Evolutionary conservation across 2,888 invertebrate genomes (phyloP).

Genomic region (Lydus trimaculatus): DNA sequence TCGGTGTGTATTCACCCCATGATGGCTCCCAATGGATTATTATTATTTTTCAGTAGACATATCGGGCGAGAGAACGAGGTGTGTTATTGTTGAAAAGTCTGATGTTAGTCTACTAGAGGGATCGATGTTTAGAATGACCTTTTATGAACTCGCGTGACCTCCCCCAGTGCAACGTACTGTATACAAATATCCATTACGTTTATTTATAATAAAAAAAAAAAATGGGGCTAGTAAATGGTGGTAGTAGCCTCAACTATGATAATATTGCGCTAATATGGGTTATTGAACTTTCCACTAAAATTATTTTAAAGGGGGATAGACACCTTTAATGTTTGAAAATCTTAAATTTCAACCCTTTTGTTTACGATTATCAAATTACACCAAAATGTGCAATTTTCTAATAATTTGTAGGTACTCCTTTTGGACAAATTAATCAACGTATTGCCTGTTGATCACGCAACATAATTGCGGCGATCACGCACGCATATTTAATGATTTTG

Average conservation of each 20-base stretch:
- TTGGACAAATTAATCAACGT: not conserved
- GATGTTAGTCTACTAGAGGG: conserved; percentile 22
- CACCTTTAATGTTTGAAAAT: too few species aligned
- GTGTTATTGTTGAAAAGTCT: conserved; percentile 4
- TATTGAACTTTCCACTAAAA: too few species aligned
- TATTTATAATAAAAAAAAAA: conserved; percentile 9
- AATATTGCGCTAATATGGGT: not conserved
- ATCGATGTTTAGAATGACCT: conserved; percentile 45
- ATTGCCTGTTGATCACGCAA: conserved; percentile 17
- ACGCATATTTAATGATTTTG: not conserved
- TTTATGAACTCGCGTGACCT: conserved; percentile 44
- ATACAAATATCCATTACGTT: conserved; percentile 32
- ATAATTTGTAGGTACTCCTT: not conserved
- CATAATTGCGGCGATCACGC: conserved; percentile 8
- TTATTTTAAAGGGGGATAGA: too few species aligned
- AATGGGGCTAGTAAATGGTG: not conserved
- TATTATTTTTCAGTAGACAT: too few species aligned
- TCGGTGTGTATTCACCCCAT: not conserved
- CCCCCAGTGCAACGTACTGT: conserved; percentile 41
- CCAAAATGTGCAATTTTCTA: too few species aligned
- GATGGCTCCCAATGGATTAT: not conserved
- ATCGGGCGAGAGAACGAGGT: not conserved
- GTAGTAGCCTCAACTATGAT: not conserved
- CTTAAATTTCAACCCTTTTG: too few species aligned
- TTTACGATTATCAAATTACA: too few species aligned